Evolutionary conservation across 2,888 invertebrate species (phyloP), one percentile per base, ranked within the genome.

Genomic region (Cybosia mesomella): DNA sequence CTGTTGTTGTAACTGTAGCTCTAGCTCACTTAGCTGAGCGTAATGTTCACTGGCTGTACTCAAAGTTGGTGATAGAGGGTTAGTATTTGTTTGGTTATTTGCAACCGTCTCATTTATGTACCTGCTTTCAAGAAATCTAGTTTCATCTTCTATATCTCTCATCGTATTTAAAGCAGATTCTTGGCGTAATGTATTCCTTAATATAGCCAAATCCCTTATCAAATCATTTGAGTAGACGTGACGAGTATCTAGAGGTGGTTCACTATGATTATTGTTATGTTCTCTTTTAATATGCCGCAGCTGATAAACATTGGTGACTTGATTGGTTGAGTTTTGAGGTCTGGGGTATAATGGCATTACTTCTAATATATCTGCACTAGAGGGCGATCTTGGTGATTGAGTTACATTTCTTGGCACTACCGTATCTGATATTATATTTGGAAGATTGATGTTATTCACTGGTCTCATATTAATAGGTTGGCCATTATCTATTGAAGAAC

Each of bases 291-390:
- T 95, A 70, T 96, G 96, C 69, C 93, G 87, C 18, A 95, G 75
- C 78, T 96, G 95, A 83, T 96, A 96, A 2, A 96, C 89, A 88
- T 96, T 96, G 55, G 95, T 92, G 22, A 92, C 93, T 77, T 94
- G 94, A 75, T 88, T 92, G 68, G 83, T 83, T 81, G 87, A 85
- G 65, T 88, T 80, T 82, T 92, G 87, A 43, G 92, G 81, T 58
- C 92, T 86, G 55, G 95, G 94, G 77, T 95, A 93, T 18, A 96
- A 83, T 1, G 95, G 95, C 87, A 95, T 95, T 0, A 95, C 95
- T 83, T 95, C 96, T 58, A 95, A 86, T 70, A 95, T 95, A 73
- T 96, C 95, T 64, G 92, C 94, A 87, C 95, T 96, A 34, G 95
- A 95, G 57, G 96, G 92, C 10, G 96, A 95, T 54, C 95, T 92